These are phyloP conservation scores for Tangara arthus DNA, from an alignment of 2,797 vertebrate species.

Conservation along the genomic window DNA sequence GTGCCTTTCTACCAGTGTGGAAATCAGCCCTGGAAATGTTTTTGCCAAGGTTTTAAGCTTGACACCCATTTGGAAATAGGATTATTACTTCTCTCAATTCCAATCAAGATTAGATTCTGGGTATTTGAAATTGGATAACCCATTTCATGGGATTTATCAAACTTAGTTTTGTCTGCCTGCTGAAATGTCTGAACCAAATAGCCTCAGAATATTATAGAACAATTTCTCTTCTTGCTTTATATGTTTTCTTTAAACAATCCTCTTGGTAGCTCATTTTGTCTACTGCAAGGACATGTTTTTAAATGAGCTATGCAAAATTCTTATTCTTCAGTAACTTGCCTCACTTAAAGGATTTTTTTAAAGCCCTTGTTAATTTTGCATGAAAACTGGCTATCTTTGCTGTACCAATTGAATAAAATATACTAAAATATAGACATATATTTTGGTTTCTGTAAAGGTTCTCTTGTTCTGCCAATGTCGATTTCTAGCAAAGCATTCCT, in stretches of 20 bases:
- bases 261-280: not conserved
- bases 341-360: not conserved
- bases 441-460: not conserved
- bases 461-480: not conserved
- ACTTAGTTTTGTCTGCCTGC: not conserved
- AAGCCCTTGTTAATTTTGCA: not conserved
- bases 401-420: not conserved
- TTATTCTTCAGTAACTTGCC: not conserved
- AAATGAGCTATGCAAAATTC: not conserved
- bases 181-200: not conserved
- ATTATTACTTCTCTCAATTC: not conserved
- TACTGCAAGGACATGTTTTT: not conserved
- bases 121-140: not conserved
- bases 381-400: not conserved
- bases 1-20: not conserved
- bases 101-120: not conserved
- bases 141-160: not conserved
- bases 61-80: not conserved
- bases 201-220: not conserved
- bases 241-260: not conserved
- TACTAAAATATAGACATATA: not conserved
- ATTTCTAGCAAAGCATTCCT: constrained; percentile 26
- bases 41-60: not conserved
- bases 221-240: not conserved
- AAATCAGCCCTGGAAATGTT: not conserved